Evolutionary conservation across 1,140 invertebrate species (phyloP), one percentile per base, ranked within the genome.

Genomic region (Theocolax elegans): DNA sequence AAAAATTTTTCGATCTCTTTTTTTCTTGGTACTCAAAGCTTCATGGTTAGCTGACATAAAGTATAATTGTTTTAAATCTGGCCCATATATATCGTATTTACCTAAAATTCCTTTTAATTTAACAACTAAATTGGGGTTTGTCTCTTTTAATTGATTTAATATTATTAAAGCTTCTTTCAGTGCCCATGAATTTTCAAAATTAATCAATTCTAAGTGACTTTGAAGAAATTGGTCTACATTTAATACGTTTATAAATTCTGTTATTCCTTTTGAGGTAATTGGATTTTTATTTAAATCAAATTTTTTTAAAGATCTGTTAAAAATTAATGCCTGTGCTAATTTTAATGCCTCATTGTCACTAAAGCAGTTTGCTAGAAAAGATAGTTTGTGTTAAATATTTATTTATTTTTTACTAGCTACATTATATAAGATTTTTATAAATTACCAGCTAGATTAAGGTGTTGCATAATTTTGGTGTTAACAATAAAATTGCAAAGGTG

Each of bases 21-120:
- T 83, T 31, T 74, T 84, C 60, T 87, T 87, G 4, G 79, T 75
- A 67, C 72, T 82, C 79, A 83, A 82, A 1, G 85, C 74, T 29
- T 87, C 79, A 31, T 80, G 85, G 68, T 79, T 85, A 9, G 83
- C 84, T 75, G 86, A 75, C 60, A 81, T 79, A 12, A 88, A 80
- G 53, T 85, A 75, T 60, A 88, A 72, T 73, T 79, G 80, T 21
- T 67, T 75, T 15, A 76, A 38, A 74, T 88, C 74, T 10, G 87
- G 87, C 7, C 81, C 86, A n/a, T 75, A 29, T 7, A 87, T 71
- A 42, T 67, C 75, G 54, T 84, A 87, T 76, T 88, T 84, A 56
- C 82, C 76, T 6, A 86, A 64, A 73, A 88, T 83, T 4, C 85
- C 83, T 44, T 80, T 83, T 46, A 87, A 77, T 29, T 74, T 84